These are phyloP conservation scores for Caenorhabditis sp. DNA, from an alignment of 2,888 invertebrate species.

Conservation along the genomic window DNA sequence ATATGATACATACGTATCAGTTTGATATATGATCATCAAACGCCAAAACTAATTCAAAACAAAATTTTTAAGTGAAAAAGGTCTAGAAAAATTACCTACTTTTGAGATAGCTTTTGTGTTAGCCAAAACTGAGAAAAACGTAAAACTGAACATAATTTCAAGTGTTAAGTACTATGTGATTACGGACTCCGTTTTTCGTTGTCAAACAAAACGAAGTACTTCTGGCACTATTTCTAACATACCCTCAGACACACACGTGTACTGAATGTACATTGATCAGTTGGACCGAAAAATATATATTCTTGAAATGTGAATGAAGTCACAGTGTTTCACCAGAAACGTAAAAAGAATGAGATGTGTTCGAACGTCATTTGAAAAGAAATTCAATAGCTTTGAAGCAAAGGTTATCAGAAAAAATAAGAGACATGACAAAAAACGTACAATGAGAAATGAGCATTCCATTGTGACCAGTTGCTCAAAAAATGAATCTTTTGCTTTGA, in stretches of 20 bases:
- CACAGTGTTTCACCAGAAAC: background rate
- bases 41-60: too few species aligned
- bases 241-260: too few species aligned
- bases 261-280: background rate
- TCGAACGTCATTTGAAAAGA: background rate
- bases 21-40: too few species aligned
- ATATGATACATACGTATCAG: too few species aligned
- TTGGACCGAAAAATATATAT: too few species aligned
- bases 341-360: background rate
- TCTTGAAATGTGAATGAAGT: too few species aligned
- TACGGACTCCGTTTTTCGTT: background rate
- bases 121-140: background rate
- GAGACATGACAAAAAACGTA: background rate
- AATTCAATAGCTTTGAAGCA: background rate
- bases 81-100: too few species aligned
- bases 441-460: background rate
- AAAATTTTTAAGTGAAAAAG: too few species aligned
- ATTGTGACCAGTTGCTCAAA: background rate
- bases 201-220: background rate
- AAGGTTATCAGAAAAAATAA: conserved; percentile 3
- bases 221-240: background rate
- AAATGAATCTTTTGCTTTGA: background rate
- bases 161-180: background rate
- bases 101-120: too few species aligned
- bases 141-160: background rate